Base-by-base conservation (phyloP, 2,888 invertebrate species). In the Tortrix viridana region DNA sequence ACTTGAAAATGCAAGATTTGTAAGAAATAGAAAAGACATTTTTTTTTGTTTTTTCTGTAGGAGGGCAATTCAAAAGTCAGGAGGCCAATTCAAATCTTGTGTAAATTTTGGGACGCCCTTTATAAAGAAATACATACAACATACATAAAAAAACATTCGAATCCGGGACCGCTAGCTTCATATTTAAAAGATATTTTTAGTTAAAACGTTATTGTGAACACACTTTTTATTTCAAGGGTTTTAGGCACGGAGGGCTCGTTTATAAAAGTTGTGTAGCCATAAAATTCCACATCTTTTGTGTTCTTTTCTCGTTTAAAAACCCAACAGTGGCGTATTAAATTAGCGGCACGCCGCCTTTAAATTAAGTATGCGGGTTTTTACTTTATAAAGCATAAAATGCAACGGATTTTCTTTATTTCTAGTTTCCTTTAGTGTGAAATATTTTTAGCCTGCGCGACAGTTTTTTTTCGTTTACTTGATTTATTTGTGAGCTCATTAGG, bases 351-450 rank as follows among this genome's bases (percentile, higher is more conserved):
- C 16, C 6, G 16, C 9, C 44, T 7, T 44, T 44, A 19, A 19
- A 44, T 44, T 44, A 44, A 44, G 18, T 44, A 19, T 44, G 44
- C 19, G 16, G 43, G 44, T 19, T 44, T 44, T 19, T 19, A 44
- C 44, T 2, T 44, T 44, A 19, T 44, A 44, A 44, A 44, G 16
- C 44, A 19, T 19, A 19, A 44, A 44, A 41, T 41, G 41, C 5
- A 41, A 41, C 16, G 41, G 16, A 41, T 16, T 41, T 41, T 41
- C 16, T 16, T 41, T 41, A n/a, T 41, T 41, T n/a, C n/a, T 41
- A 5, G 16, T 16, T 41, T 16, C 14, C 41, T 5, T 41, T 41
- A 41, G n/a, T 6, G n/a, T 41, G n/a, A 41, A 41, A 41, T 41
- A 41, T 41, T 41, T 41, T 41, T n/a, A n/a, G 16, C 6, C 14